These are phyloP conservation scores for Gibbula magus DNA, from an alignment of 2,888 invertebrate species.

Conservation along the genomic window DNA sequence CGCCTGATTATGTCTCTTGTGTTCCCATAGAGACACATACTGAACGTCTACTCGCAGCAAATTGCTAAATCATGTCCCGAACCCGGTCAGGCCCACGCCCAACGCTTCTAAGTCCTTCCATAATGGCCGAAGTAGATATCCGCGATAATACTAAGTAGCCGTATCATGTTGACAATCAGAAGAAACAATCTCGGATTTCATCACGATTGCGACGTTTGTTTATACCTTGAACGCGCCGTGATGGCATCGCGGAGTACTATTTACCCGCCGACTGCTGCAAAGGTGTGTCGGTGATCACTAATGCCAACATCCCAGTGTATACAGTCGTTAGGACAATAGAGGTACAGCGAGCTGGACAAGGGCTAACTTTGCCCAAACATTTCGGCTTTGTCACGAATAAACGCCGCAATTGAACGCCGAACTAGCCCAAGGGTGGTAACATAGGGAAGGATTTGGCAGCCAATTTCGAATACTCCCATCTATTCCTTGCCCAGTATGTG, in stretches of 20 bases:
- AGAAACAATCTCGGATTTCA: not conserved
- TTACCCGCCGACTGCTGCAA: slow-evolving; percentile 9
- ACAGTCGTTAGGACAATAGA: slow-evolving; percentile 15
- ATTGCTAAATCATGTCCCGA: not conserved
- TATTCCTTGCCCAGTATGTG: too few relatives aligned
- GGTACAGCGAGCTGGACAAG: not conserved
- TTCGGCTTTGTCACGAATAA: not conserved
- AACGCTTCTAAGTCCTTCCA: not conserved
- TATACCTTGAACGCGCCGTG: not conserved
- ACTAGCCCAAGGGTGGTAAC: not conserved
- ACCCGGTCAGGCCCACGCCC: not conserved
- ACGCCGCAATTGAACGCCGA: slow-evolving; percentile 10
- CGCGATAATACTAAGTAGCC: too few relatives aligned
- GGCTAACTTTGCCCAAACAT: slow-evolving; percentile 7
- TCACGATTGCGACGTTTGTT: slow-evolving; percentile 2
- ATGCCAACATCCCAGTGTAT: slow-evolving; percentile 11
- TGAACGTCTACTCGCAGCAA: not conserved
- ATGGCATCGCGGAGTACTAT: not conserved
- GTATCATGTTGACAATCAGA: not conserved
- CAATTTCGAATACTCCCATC: too few relatives aligned
- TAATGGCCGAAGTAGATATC: too few relatives aligned
- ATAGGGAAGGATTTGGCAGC: slow-evolving; percentile 5
- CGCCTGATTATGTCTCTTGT: too few relatives aligned
- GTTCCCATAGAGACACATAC: too few relatives aligned
- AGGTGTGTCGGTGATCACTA: not conserved